Conservation (phyloP, 2,113 vertebrate genomes). For the Apus apus region DNA sequence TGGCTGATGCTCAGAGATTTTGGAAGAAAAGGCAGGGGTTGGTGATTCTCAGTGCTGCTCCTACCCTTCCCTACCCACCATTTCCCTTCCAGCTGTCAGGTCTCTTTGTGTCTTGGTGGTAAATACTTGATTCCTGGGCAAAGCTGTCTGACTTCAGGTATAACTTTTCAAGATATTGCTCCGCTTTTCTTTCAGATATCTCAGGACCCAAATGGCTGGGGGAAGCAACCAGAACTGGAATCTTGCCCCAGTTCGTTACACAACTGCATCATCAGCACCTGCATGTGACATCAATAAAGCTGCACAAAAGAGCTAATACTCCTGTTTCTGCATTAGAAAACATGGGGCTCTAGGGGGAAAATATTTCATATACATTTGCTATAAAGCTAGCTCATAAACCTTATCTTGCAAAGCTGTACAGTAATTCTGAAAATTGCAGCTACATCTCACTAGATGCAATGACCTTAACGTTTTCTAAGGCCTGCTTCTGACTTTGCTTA, state of each 20-base stretch:
- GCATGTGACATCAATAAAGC: background rate
- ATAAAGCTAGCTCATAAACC: background rate
- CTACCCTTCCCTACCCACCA: too few species aligned
- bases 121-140: background rate
- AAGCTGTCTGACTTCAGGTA: background rate
- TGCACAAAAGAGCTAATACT: background rate
- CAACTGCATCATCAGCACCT: background rate
- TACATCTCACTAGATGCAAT: background rate
- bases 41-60: background rate
- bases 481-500: conserved; percentile 16
- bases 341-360: background rate
- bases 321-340: background rate
- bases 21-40: background rate
- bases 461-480: conserved; percentile 29
- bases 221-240: background rate
- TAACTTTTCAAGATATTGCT: background rate
- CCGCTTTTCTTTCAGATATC: background rate
- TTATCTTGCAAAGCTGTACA: background rate
- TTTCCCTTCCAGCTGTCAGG: background rate
- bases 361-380: background rate
- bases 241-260: background rate
- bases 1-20: background rate
- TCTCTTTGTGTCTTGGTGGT: background rate
- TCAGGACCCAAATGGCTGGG: background rate
- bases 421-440: conserved; percentile 35